Conservation (phyloP, 2,113 vertebrate genomes). For the Phyllostomus discolor region DNA sequence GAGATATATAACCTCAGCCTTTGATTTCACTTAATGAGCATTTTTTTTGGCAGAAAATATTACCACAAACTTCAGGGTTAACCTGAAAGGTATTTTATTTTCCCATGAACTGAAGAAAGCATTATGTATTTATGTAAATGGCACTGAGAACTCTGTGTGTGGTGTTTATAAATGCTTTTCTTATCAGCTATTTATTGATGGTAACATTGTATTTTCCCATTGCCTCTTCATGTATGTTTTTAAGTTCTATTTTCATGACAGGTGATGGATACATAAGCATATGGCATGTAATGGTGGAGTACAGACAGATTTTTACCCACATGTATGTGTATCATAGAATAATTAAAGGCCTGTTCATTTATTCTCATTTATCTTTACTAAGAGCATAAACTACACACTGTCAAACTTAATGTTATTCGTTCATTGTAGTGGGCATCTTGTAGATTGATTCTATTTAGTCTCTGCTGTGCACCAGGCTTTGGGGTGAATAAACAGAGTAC, state of each 20-base stretch:
- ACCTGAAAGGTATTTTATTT: conserved; percentile 21
- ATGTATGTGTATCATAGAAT: background rate
- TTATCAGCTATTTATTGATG: background rate
- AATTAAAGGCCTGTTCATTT: background rate
- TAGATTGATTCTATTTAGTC: background rate
- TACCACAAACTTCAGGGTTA: conserved; percentile 41
- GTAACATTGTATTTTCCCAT: background rate
- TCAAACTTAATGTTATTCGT: background rate
- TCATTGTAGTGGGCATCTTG: background rate
- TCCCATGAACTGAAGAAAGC: background rate
- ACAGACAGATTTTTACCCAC: background rate
- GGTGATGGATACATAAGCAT: background rate
- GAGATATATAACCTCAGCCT: background rate
- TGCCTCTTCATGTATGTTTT: background rate
- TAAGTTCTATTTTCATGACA: background rate
- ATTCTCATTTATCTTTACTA: background rate
- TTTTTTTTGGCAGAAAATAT: conserved; percentile 6
- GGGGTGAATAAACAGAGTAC: background rate
- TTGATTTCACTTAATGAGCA: conserved; percentile 39
- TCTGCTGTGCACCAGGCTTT: background rate
- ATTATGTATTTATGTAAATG: conserved; percentile 7
- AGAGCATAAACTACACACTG: background rate
- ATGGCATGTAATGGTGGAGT: background rate
- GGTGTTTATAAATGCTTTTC: background rate
- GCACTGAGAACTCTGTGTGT: background rate